Percentiles rank a stretch among this genome's conserved stretches.
These are phyloP conservation scores for Bovichtus variegatus DNA, from an alignment of 2,797 vertebrate species.

Conservation along the genomic window DNA sequence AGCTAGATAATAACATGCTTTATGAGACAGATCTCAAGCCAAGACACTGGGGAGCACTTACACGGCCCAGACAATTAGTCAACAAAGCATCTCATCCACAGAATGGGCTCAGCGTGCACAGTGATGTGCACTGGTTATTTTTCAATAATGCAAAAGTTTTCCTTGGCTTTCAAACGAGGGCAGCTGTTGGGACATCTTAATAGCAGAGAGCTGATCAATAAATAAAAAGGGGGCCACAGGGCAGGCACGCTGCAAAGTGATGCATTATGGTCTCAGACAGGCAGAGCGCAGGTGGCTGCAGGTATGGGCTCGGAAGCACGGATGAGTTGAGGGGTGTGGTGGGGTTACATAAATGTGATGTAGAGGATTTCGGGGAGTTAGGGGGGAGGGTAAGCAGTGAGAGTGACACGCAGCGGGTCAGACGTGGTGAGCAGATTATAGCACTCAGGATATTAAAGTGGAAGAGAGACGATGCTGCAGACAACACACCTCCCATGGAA, in stretches of 20 bases:
- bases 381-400: constrained; percentile 48
- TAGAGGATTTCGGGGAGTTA: constrained; percentile 70
- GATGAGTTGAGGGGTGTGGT: constrained; percentile 13
- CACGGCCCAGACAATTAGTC: constrained; percentile 65
- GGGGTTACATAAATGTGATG: constrained; percentile 70
- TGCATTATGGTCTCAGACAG: constrained; percentile 55
- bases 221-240: constrained; percentile 64
- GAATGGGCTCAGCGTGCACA: constrained; percentile 30
- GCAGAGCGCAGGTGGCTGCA: constrained; percentile 21
- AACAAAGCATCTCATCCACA: constrained; percentile 52
- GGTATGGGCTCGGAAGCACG: constrained; percentile 12
- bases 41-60: constrained; percentile 54
- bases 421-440: constrained; percentile 78
- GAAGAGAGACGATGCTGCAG: constrained; percentile 60
- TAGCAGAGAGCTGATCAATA: constrained; percentile 75
- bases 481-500: constrained; percentile 65
- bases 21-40: constrained; percentile 42
- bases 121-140: constrained; percentile 47
- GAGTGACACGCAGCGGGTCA: constrained; percentile 70
- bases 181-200: constrained; percentile 72
- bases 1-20: constrained; percentile 41
- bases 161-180: constrained; percentile 61
- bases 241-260: constrained; percentile 20
- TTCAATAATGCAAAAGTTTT: constrained; percentile 77
- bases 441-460: constrained; percentile 84